Percentiles rank a stretch among this genome's conserved stretches.
phyloP scores from a whole-genome alignment of 1,140 invertebrate species.

The Atta cephalotes region DNA sequence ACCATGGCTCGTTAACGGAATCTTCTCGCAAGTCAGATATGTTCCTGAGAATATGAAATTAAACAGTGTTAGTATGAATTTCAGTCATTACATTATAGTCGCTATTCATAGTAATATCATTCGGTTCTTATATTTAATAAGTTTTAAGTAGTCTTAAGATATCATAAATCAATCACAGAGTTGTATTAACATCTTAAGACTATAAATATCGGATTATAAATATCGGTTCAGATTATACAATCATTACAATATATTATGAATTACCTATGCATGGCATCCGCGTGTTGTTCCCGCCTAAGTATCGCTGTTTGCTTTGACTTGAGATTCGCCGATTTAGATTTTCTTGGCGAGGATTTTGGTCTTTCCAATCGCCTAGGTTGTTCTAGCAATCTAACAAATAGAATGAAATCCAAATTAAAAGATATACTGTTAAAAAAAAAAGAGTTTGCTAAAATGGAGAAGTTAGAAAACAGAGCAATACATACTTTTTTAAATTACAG shows the following conservation, averaged over 20 bases:
- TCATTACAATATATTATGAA: not conserved
- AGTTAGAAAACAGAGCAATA: slow-evolving; percentile 6
- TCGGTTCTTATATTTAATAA: too few relatives aligned
- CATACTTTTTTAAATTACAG: slow-evolving; percentile 85
- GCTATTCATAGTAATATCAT: too few relatives aligned
- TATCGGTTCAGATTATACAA: not conserved
- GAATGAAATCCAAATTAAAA: not conserved
- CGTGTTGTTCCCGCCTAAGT: slow-evolving; percentile 39
- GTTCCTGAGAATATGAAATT: slow-evolving; percentile 43
- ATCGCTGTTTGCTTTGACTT: slow-evolving; percentile 64
- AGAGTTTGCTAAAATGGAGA: slow-evolving; percentile 22
- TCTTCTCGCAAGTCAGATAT: slow-evolving; percentile 52
- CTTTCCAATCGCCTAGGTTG: slow-evolving; percentile 79
- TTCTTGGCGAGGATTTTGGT: slow-evolving; percentile 74
- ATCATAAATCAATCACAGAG: too few relatives aligned
- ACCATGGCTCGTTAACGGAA: slow-evolving; percentile 81
- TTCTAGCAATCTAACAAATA: slow-evolving; percentile 77
- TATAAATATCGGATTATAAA: too few relatives aligned
- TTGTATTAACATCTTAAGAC: too few relatives aligned
- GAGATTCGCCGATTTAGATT: slow-evolving; percentile 67
- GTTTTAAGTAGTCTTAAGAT: too few relatives aligned
- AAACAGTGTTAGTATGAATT: not conserved
- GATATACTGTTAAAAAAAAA: not conserved
- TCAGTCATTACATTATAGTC: not conserved
- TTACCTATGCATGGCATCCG: slow-evolving; percentile 24